Conservation (phyloP, 2,113 vertebrate species). For the Felis chaus region DNA sequence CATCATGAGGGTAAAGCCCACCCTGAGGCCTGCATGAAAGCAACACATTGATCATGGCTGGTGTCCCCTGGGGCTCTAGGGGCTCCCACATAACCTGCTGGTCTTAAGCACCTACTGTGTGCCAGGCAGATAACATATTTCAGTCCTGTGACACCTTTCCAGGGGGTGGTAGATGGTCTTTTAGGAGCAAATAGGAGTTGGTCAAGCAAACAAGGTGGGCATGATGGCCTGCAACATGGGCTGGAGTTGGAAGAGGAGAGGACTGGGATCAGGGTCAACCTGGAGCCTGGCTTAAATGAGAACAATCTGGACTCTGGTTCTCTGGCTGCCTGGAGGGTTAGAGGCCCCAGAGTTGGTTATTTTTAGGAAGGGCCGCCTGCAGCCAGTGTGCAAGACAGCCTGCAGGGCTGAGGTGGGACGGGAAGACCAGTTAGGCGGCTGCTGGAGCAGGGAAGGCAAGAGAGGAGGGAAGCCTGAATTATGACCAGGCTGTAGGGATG, state of each 20-base stretch:
- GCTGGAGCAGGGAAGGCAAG: not conserved
- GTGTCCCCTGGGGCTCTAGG: not conserved
- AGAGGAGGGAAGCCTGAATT: not conserved
- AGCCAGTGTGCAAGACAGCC: not conserved
- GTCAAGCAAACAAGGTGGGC: not conserved
- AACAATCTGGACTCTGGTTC: rapidly evolving
- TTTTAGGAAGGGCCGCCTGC: not conserved
- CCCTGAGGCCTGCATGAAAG: no score
- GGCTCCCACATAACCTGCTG: no score
- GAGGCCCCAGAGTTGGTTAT: not conserved
- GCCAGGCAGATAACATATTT: not conserved
- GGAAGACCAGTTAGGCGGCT: not conserved
- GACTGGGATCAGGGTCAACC: not conserved
- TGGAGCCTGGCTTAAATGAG: not conserved
- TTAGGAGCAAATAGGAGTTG: not conserved
- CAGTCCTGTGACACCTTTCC: not conserved
- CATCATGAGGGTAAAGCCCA: not conserved
- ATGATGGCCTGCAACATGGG: rapidly evolving
- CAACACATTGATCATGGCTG: not conserved
- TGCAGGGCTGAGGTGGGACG: not conserved
- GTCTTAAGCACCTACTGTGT: not conserved
- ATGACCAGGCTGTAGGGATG: not conserved
- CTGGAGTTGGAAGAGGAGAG: not conserved
- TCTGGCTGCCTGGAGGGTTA: no score
- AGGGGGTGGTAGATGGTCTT: not conserved